These are phyloP conservation scores for Acanthis flammea DNA, from an alignment of 2,797 vertebrate species.

Conservation along the genomic window DNA sequence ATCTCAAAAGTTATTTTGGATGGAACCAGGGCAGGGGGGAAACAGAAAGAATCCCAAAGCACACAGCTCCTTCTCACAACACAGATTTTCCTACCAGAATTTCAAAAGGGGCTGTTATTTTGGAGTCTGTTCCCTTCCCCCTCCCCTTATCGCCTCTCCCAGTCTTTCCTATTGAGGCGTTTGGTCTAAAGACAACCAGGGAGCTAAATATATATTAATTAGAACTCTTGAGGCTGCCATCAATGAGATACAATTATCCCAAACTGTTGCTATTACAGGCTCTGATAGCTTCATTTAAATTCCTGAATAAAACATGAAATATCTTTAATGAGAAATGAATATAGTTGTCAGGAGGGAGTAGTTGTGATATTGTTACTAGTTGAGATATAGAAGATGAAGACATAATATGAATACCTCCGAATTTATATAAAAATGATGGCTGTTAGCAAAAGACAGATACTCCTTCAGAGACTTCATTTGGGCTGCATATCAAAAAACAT, in stretches of 20 bases:
- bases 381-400: slow-evolving; percentile 79
- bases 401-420: slow-evolving; percentile 76
- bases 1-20: slow-evolving; percentile 56
- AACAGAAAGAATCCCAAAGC: background rate
- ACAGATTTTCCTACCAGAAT: slow-evolving; percentile 63
- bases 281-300: slow-evolving; percentile 86
- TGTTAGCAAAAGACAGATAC: slow-evolving; percentile 76
- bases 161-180: slow-evolving; percentile 69
- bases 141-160: slow-evolving; percentile 41
- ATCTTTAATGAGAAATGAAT: slow-evolving; percentile 84
- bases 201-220: slow-evolving; percentile 86
- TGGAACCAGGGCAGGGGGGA: accelerated
- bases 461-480: slow-evolving; percentile 71
- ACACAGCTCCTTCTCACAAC: slow-evolving; percentile 23
- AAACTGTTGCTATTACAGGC: slow-evolving; percentile 81
- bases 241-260: slow-evolving; percentile 82
- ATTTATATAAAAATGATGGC: slow-evolving; percentile 76
- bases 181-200: slow-evolving; percentile 78
- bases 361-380: slow-evolving; percentile 78
- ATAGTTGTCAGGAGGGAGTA: slow-evolving; percentile 81
- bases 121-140: slow-evolving; percentile 56
- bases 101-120: slow-evolving; percentile 53
- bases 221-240: slow-evolving; percentile 83
- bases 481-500: slow-evolving; percentile 19
- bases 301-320: slow-evolving; percentile 87